Evolutionary conservation across 2,113 vertebrate genomes (phyloP).

Genomic region (Terrapene triunguis): DNA sequence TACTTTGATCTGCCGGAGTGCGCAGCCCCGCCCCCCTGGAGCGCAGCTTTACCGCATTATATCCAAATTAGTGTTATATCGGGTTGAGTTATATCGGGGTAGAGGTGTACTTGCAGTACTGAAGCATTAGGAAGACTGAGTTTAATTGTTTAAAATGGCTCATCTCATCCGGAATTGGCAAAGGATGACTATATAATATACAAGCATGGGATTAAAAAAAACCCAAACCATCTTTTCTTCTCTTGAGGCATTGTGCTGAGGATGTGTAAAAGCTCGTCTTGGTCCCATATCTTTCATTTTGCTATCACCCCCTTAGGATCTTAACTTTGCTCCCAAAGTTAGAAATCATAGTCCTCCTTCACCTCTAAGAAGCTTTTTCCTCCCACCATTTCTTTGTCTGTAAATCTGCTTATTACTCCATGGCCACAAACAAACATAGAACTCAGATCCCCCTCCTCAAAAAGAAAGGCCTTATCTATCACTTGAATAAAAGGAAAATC

Average conservation of each 20-base stretch:
- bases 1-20: too few species aligned
- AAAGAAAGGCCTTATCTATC: background rate
- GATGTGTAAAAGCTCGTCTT: background rate
- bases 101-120: background rate
- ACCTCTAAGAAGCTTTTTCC: background rate
- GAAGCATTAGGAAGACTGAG: background rate
- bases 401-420: background rate
- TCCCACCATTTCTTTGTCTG: background rate
- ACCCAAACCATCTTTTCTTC: background rate
- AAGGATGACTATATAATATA: background rate
- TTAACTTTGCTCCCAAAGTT: background rate
- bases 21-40: too few species aligned
- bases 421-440: background rate
- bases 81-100: too few species aligned
- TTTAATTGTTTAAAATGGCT: background rate
- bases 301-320: background rate
- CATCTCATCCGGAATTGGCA: background rate
- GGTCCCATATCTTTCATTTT: background rate
- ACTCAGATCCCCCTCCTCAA: background rate
- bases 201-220: background rate
- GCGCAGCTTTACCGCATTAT: too few species aligned
- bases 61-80: too few species aligned
- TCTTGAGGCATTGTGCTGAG: background rate
- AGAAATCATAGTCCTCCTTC: background rate
- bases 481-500: background rate